Base-by-base conservation (phyloP, 2,113 vertebrate species). In the Datnioides undecimradiatus region DNA sequence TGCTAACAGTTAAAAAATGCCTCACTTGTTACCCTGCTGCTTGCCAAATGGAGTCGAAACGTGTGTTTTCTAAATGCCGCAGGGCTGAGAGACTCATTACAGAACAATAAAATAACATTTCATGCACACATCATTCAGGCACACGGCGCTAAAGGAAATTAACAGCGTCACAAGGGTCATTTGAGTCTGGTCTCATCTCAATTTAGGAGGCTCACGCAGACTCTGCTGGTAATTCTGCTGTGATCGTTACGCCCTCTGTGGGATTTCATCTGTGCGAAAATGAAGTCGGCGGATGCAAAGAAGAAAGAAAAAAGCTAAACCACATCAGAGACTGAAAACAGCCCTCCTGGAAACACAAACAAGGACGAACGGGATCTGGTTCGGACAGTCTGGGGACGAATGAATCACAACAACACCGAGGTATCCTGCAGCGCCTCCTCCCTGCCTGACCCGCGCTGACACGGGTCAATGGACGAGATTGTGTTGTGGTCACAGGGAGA, bases 401-500 rank as follows among this genome's bases (percentile, higher is more conserved):
- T 36, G 72, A 80, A 78, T 74, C 80, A 3, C 43, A 70, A 5
- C 73, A 36, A 29, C 38, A 12, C 60, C 12, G 17, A 75, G 48
- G 76, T n/a, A 4, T 66, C 34, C 74, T 51, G 79, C 60, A 31
- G 58, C 65, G 6, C 4, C 48, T 62, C 29, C 58, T 52, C 51
- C 17, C 51, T 3, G 57, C 65, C 49, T 75, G 83, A 82, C 87
- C 85, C 63, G 41, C 27, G 29, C 69, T 21, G 64, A 60, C 67
- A 63, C 38, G 63, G 88, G 79, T 90, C 88, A 85, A 5, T 3
- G 41, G 41, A 51, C 5, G 0, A 57, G 81, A 83, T 43, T 70
- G 84, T 83, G 76, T 73, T 65, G 63, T 78, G 78, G 71, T 86
- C 66, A 79, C 11, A 3, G 52, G 33, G 48, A 74, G 73, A 66